These are phyloP conservation scores for Gymnobelideus leadbeateri DNA, from an alignment of 2,113 vertebrate genomes.

Conservation along the genomic window DNA sequence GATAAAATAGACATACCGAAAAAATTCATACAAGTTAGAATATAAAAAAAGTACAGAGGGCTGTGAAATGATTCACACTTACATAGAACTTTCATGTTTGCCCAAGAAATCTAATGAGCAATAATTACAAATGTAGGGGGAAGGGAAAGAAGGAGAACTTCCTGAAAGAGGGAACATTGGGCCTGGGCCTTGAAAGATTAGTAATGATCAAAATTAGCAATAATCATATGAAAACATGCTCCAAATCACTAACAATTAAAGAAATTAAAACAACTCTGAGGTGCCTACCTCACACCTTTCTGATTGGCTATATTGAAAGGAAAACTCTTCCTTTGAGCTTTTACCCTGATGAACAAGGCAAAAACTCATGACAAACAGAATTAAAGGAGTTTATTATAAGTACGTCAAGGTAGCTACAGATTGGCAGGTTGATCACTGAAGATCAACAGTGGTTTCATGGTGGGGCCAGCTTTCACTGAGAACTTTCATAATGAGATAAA, in stretches of 20 bases:
- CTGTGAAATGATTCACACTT: not conserved
- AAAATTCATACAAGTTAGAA: not conserved
- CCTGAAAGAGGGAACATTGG: not conserved
- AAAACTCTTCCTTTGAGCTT: no score
- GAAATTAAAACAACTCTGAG: not conserved
- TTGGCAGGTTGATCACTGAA: no score
- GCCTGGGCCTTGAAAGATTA: not conserved
- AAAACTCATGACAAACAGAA: no score
- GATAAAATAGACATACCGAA: not conserved
- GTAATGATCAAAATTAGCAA: not conserved
- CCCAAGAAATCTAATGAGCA: not conserved
- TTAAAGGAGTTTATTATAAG: no score
- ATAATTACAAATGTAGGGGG: not conserved
- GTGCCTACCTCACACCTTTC: not conserved
- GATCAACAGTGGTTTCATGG: no score
- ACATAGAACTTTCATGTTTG: not conserved
- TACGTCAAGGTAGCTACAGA: no score
- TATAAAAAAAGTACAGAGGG: not conserved
- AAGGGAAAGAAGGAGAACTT: not conserved
- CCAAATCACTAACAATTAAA: not conserved
- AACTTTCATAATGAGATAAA: no score
- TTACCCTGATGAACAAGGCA: no score
- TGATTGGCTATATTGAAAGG: not conserved
- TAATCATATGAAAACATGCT: not conserved
- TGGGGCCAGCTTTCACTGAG: no score